Conservation (phyloP, 53 echinoderm and acorn worm genomes). For the Zoroaster sp. region DNA sequence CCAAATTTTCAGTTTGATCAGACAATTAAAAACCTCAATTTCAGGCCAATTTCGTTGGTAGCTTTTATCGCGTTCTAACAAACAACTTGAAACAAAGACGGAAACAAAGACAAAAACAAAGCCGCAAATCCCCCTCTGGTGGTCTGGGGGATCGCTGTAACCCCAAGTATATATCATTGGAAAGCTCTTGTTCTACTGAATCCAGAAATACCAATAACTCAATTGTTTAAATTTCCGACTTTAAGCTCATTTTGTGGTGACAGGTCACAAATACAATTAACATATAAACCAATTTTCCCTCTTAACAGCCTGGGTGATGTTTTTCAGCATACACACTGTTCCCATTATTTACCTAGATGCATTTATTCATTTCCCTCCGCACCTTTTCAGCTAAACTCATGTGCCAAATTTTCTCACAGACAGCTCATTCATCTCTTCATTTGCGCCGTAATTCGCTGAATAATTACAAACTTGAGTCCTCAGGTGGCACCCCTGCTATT, state of each 20-base stretch:
- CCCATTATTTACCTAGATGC: background rate
- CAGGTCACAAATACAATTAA: no score
- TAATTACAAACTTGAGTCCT: background rate
- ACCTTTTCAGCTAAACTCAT: background rate
- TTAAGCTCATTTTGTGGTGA: background rate
- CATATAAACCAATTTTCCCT: background rate
- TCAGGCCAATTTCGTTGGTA: no score
- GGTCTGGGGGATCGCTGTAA: no score
- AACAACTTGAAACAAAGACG: no score
- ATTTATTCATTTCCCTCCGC: background rate
- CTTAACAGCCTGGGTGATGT: background rate
- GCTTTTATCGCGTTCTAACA: no score
- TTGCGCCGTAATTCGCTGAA: constrained; percentile 2
- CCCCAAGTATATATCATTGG: no score
- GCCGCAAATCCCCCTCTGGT: no score
- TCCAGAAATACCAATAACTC: no score
- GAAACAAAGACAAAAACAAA: no score
- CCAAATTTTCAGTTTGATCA: no score
- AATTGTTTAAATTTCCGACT: background rate
- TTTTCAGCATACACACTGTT: background rate
- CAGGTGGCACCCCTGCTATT: background rate
- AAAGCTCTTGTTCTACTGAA: no score
- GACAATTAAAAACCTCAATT: no score
- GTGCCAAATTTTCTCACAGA: background rate
- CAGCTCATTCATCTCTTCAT: background rate